Evolutionary conservation across 2,113 vertebrate species (phyloP).

Genomic region (Grammomys dolichurus): DNA sequence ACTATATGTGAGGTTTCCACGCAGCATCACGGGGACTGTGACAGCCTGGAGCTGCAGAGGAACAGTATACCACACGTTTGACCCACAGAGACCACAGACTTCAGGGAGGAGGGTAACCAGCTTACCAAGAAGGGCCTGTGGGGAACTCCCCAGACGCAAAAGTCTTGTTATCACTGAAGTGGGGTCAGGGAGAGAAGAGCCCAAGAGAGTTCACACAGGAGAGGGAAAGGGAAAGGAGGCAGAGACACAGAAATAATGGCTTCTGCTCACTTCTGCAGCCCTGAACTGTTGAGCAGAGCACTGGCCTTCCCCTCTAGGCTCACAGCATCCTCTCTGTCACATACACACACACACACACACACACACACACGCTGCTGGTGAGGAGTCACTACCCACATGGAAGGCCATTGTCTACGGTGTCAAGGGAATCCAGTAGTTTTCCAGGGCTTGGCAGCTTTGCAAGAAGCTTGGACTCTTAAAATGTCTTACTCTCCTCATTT

Average conservation of each 20-base stretch:
- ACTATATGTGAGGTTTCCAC: not conserved
- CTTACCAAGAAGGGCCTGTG: not conserved
- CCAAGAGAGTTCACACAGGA: not conserved
- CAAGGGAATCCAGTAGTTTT: not conserved
- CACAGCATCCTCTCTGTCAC: not conserved
- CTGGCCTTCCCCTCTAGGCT: not conserved
- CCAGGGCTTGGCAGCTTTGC: not conserved
- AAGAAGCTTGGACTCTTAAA: not conserved
- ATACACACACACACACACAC: too few relatives aligned
- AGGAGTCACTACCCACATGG: not conserved
- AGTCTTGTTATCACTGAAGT: not conserved
- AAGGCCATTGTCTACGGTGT: fast-evolving
- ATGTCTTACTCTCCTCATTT: not conserved
- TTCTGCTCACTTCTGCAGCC: not conserved
- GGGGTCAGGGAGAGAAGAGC: not conserved
- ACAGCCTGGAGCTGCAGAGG: not conserved
- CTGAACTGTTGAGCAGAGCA: not conserved
- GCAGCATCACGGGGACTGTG: not conserved
- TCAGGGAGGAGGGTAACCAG: not conserved
- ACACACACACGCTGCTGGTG: too few relatives aligned
- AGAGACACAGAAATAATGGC: not conserved
- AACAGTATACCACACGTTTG: not conserved
- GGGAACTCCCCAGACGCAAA: not conserved
- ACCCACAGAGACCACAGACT: not conserved
- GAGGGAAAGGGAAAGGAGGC: not conserved